Percentiles rank a stretch among this genome's conserved stretches.
These are phyloP conservation scores for Clistopyga incitator DNA, from an alignment of 2,888 invertebrate species.

Conservation along the genomic window DNA sequence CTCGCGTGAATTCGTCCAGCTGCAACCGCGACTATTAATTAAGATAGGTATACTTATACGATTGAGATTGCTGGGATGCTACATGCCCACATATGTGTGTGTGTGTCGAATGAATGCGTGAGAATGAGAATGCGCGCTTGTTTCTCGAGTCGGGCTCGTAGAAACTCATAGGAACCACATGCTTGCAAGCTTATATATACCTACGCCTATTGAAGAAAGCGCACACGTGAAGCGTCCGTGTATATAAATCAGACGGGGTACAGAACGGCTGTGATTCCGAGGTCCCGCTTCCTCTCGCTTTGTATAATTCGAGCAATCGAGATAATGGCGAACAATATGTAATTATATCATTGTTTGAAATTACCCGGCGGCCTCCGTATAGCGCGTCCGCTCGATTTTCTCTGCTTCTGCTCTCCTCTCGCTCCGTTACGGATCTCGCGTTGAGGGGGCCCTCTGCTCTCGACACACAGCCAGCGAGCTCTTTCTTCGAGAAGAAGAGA, in stretches of 20 bases:
- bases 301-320: constrained; percentile 79
- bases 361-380: constrained; percentile 76
- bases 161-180: constrained; percentile 16
- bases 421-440: constrained; percentile 59
- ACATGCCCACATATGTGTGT: constrained; percentile 4
- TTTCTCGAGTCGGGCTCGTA: constrained; percentile 33
- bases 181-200: constrained; percentile 6
- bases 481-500: constrained; percentile 65
- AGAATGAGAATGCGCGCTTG: constrained; percentile 59
- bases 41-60: constrained; percentile 52
- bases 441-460: constrained; percentile 54
- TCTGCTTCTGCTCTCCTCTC: constrained; percentile 40
- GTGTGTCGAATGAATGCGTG: constrained; percentile 57
- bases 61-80: constrained; percentile 54
- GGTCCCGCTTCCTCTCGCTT: constrained; percentile 62
- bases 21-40: constrained; percentile 60
- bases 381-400: constrained; percentile 64
- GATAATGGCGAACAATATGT: constrained; percentile 79
- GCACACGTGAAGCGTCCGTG: constrained; percentile 36
- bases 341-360: constrained; percentile 83
- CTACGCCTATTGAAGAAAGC: constrained; percentile 39
- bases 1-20: constrained; percentile 52
- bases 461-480: constrained; percentile 43
- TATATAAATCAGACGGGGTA: constrained; percentile 32
- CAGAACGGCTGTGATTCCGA: constrained; percentile 59